A percentile compares a stretch with the other conserved stretches of the same genome.
Conservation (phyloP, 2,797 vertebrate genomes). For the Acrossocheilus wenchowensis region DNA sequence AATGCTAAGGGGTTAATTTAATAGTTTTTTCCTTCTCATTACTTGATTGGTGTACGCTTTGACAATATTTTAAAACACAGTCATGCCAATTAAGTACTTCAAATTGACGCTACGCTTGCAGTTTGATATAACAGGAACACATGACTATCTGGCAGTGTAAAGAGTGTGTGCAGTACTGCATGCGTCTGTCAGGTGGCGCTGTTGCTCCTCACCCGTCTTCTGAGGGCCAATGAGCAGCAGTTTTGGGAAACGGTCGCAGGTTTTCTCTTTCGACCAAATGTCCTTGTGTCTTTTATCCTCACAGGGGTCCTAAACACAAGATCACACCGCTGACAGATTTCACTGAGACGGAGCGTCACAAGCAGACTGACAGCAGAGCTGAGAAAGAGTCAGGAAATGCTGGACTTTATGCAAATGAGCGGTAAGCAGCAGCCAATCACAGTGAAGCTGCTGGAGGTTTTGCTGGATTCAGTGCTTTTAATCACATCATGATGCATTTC, state of each 20-base stretch:
- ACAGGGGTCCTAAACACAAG: slow-evolving; percentile 79
- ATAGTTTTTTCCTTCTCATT: neutral
- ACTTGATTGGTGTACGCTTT: neutral
- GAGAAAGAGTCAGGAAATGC: neutral
- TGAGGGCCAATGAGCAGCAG: slow-evolving; percentile 88
- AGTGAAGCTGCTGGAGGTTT: neutral
- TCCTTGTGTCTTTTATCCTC: slow-evolving; percentile 89
- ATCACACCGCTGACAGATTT: neutral
- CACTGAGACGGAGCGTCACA: neutral
- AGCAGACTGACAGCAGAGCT: neutral
- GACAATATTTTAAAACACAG: neutral
- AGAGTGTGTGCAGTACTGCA: neutral
- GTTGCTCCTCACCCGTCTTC: slow-evolving; percentile 81
- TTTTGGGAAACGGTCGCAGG: slow-evolving; percentile 86
- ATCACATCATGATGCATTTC: neutral
- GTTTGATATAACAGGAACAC: too few relatives aligned
- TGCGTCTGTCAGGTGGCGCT: slow-evolving; percentile 15
- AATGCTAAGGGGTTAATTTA: neutral
- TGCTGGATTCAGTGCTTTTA: neutral
- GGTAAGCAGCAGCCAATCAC: neutral
- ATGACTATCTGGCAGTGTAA: neutral
- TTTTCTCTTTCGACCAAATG: slow-evolving; percentile 91
- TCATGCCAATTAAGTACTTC: neutral
- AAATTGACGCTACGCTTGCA: too few relatives aligned
- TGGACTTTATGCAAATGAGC: neutral